Evolutionary conservation across 2,797 vertebrate species (phyloP), one percentile per base, ranked within the genome.

Genomic region (Bradypus variegatus): DNA sequence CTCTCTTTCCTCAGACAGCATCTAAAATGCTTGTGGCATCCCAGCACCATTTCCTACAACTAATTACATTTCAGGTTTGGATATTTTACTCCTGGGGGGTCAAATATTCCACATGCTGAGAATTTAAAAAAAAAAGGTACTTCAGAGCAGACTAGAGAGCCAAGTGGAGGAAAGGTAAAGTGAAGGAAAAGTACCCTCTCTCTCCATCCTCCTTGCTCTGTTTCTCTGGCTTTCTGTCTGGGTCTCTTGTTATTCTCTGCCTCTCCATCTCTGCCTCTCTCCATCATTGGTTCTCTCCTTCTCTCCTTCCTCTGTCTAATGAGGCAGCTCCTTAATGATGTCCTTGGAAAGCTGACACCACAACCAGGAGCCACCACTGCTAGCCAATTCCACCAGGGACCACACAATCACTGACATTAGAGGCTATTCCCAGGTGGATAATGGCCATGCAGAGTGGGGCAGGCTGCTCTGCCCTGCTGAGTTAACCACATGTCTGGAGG

Each of bases 351-450:
- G 33, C 78, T 25, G 29, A 78, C 25, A 19, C 27, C 85, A 65
- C 48, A 84, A 53, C 0, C 0, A 15, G 0, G 15, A 89, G 41
- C 62, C 75, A 31, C 7, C 91, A 90, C 94, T 70, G 55, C 87
- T 1, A 29, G 80, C 86, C 97, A 96, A 97, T 93, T 90, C 78
- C 77, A 81, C 69, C 93, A 53, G 73, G 0, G 0, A 2, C 2
- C 33, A 76, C 41, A 92, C 81, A 95, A 96, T 96, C 86, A 96
- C 0, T 36, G 94, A 50, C 62, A 93, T 94, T 96, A 92, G 65
- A n/a, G 89, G 58, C 1, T 50, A 73, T 79, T 86, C 92, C 92
- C 29, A 6, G 65, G 10, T 83, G 65, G 95, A 94, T 96, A 96
- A 97, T 78, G 82, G 95, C 4, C 31, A 70, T 95, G 92, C 0